Evolutionary conservation across 2,888 invertebrate species (phyloP).

Genomic region (Anthoptus insignis): DNA sequence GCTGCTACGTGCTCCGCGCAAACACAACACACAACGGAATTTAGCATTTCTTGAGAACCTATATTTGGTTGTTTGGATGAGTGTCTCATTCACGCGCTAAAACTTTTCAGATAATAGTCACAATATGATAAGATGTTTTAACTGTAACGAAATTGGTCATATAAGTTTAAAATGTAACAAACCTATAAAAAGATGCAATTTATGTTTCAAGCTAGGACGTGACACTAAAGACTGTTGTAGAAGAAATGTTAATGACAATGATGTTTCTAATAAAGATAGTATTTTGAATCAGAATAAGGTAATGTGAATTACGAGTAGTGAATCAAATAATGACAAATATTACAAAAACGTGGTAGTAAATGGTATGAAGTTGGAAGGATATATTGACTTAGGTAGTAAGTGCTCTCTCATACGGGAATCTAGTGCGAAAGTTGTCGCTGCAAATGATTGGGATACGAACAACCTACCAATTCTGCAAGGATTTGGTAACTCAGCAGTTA

Average conservation of each 20-base stretch:
- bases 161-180: conserved; percentile 37
- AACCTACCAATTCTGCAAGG: conserved; percentile 7
- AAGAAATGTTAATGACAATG: background rate
- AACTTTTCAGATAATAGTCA: background rate
- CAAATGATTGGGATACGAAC: background rate
- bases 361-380: background rate
- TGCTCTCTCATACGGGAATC: background rate
- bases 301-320: background rate
- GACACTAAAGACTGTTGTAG: background rate
- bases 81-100: too few relatives aligned
- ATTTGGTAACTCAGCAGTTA: conserved; percentile 9
- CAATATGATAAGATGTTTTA: too few relatives aligned
- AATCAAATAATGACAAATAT: background rate
- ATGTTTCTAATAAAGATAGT: background rate
- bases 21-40: too few relatives aligned
- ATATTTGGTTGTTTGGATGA: too few relatives aligned
- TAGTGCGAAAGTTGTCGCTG: background rate
- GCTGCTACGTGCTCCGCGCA: too few relatives aligned
- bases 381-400: background rate
- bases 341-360: background rate
- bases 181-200: conserved; percentile 29
- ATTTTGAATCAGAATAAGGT: background rate
- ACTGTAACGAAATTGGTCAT: conserved; percentile 5
- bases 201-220: conserved; percentile 26
- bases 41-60: too few relatives aligned